Evolutionary conservation across 2,113 vertebrate species (phyloP).

Genomic region (Pristiophorus japonicus): DNA sequence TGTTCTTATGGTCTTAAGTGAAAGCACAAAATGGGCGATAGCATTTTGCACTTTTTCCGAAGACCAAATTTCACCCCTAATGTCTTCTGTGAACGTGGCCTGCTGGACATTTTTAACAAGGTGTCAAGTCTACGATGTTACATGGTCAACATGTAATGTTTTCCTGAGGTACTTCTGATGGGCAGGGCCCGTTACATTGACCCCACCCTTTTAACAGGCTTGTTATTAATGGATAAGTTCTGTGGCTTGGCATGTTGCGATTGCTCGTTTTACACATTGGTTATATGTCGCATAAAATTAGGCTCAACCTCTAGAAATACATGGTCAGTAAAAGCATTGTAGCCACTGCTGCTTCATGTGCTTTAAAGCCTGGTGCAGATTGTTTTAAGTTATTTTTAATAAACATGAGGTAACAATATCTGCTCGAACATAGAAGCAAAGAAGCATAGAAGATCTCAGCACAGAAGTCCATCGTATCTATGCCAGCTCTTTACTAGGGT

Average conservation of each 20-base stretch:
- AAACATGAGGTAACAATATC: background rate
- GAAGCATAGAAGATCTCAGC: background rate
- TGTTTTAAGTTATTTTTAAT: background rate
- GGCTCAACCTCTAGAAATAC: background rate
- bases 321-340: no score
- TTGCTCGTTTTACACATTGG: background rate
- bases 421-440: background rate
- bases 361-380: no score
- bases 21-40: no score
- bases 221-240: background rate
- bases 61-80: background rate
- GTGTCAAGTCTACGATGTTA: no score
- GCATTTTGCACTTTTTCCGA: background rate
- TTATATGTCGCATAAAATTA: background rate
- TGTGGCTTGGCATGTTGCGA: no score
- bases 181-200: no score
- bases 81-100: background rate
- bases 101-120: background rate
- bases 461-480: background rate
- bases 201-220: no score
- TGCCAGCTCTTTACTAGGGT: background rate
- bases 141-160: no score
- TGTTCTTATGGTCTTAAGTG: no score
- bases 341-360: no score
- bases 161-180: no score